Percentiles rank a stretch among this genome's conserved stretches.
These are phyloP conservation scores for Crambe crambe DNA, from an alignment of 37 sponge, comb jelly and placozoan genomes.

Conservation along the genomic window DNA sequence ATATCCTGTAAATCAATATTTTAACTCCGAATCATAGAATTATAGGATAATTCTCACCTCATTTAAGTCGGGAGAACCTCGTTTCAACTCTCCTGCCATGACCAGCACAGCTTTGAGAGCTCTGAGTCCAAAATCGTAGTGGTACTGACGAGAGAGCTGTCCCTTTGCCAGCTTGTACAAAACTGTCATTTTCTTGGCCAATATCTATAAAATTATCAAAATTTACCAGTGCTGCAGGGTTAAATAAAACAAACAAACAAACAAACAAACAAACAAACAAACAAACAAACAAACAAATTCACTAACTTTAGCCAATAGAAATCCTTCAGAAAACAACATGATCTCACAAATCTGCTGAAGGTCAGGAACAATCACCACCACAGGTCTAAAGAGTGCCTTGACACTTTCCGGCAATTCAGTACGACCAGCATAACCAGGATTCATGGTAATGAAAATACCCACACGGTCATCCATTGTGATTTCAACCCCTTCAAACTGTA, in stretches of 20 bases:
- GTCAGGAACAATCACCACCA: conserved; percentile 99
- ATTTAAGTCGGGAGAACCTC: conserved; percentile 95
- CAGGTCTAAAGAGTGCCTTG: conserved; percentile 97
- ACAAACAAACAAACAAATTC: not conserved
- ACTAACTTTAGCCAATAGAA: conserved; percentile 92
- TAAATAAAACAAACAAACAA: not conserved
- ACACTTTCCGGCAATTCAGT: conserved; percentile 99
- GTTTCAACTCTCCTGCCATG: conserved; percentile 99
- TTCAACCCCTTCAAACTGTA: conserved; percentile 95
- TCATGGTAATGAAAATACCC: conserved; percentile 99
- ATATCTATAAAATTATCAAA: no score
- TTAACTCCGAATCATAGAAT: not conserved
- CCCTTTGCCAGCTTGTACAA: conserved; percentile 96
- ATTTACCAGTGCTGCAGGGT: not conserved
- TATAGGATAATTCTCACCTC: conserved; percentile 50
- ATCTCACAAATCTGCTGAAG: conserved; percentile 99
- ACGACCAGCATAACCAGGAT: conserved; percentile 99
- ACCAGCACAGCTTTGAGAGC: conserved; percentile 99
- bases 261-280: not conserved
- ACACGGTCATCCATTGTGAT: conserved; percentile 91
- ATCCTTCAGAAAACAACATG: conserved; percentile 99
- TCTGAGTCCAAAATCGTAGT: conserved; percentile 99
- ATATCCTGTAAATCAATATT: conserved; percentile 73
- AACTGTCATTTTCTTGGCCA: conserved; percentile 99
- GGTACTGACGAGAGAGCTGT: conserved; percentile 96